These are phyloP conservation scores for Leptatherina wallacei DNA, from an alignment of 2,797 vertebrate genomes.

Conservation along the genomic window DNA sequence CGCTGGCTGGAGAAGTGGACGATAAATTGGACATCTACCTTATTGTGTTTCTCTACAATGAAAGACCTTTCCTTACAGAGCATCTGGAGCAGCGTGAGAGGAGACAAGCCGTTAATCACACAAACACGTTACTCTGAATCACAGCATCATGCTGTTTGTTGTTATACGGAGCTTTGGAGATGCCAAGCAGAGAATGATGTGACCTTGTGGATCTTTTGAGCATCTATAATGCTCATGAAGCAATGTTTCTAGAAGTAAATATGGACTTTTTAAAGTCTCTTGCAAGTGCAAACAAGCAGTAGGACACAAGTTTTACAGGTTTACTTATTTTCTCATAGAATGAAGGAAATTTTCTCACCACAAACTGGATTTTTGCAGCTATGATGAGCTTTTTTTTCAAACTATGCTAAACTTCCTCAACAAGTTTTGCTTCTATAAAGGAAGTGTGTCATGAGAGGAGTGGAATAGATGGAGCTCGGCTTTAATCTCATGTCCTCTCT, in stretches of 20 bases:
- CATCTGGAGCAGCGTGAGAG: constrained; percentile 78
- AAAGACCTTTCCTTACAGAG: constrained; percentile 84
- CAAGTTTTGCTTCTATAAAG: constrained; percentile 1
- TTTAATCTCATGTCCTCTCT: constrained; percentile 53
- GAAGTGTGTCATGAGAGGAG: constrained; percentile 34
- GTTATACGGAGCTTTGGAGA: not conserved
- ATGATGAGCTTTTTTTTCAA: not conserved
- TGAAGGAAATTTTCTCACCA: not conserved
- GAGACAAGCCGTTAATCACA: constrained; percentile 65
- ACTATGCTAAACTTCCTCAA: not conserved
- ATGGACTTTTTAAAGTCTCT: not conserved
- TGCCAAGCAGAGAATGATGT: not conserved
- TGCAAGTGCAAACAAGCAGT: not conserved
- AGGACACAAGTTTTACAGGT: not conserved
- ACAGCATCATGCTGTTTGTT: not conserved
- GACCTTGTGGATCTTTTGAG: not conserved
- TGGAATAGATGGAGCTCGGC: constrained; percentile 13
- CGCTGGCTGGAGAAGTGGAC: constrained; percentile 19
- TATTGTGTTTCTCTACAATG: constrained; percentile 83
- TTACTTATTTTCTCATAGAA: not conserved
- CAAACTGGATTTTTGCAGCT: not conserved
- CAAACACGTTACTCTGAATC: not conserved
- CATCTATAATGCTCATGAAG: not conserved
- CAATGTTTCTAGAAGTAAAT: not conserved
- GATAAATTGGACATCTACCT: constrained; percentile 73